Evolutionary conservation across 1,140 invertebrate species (phyloP).

Genomic region (Pseudomyrmex flavicornis): DNA sequence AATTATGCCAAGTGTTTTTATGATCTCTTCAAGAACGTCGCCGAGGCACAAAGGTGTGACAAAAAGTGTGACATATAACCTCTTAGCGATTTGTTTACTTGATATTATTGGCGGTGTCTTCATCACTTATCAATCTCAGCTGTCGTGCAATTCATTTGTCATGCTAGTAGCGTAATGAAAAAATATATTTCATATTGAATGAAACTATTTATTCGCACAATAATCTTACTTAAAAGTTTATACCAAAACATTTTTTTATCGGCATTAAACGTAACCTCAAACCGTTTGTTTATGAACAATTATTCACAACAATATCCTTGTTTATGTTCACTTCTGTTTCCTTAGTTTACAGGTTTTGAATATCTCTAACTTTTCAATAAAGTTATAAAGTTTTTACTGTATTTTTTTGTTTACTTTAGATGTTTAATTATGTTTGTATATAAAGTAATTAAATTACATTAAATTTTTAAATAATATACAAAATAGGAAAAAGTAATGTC

Average conservation of each 20-base stretch:
- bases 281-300: conserved; percentile 54
- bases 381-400: not conserved
- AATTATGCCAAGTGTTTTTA: conserved; percentile 87
- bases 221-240: no score
- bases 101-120: conserved; percentile 62
- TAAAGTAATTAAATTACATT: conserved; percentile 53
- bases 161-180: not conserved
- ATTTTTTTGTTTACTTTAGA: not conserved
- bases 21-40: conserved; percentile 86
- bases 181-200: not conserved
- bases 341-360: not conserved
- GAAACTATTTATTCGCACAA: not conserved
- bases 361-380: not conserved
- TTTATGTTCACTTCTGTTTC: not conserved
- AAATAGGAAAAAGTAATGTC: not conserved
- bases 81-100: conserved; percentile 78
- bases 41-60: conserved; percentile 86
- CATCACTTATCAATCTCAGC: conserved; percentile 21
- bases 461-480: no score
- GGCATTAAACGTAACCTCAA: conserved; percentile 33
- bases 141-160: not conserved
- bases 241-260: not conserved
- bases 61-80: conserved; percentile 75
- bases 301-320: not conserved
- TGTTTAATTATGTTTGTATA: conserved; percentile 2